Evolutionary conservation across 1,140 invertebrate species (phyloP), one percentile per base, ranked within the genome.

Genomic region (Acromyrmex charruanus): DNA sequence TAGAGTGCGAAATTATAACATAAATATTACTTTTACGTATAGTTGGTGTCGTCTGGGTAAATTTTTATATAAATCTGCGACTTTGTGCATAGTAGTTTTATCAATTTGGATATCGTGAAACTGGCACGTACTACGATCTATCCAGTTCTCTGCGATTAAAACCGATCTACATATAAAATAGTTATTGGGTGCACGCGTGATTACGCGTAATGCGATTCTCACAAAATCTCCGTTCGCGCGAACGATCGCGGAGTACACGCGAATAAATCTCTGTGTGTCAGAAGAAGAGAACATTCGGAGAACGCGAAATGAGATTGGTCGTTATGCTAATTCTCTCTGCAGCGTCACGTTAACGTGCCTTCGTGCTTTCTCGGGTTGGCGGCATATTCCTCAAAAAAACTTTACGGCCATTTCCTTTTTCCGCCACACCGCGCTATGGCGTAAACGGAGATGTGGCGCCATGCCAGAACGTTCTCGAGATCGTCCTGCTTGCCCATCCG

Each of bases 381-480:
- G 79, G 79, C 66, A 31, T 68, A 82, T 74, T 82, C 39, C 68
- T 74, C 25, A 51, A 74, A 61, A 68, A 84, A 84, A 72, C 55
- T 84, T 75, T 75, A 74, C 80, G 80, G 80, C 80, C 69, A 75
- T 75, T 84, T 74, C 80, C 69, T 84, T 84, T 74, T 82, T 82
- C 80, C 80, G 68, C 53, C 79, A 82, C 51, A 35, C 51, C 79
- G 66, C 31, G 53, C 14, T 35, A 21, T 74, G 39, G 55, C 80
- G 80, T 84, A 84, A 84, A 84, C 80, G 80, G 80, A 75, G 69
- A 84, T 51, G 69, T 84, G 80, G 80, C 80, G 69, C 69, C 80
- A 84, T 84, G 69, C 80, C 80, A 84, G 69, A 75, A 84, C 80
- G 80, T 59, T 82, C 39, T 31, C 80, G 58, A 84, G 69, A 84